These are phyloP conservation scores for Eptesicus fuscus DNA, from an alignment of 2,113 vertebrate genomes.

Conservation along the genomic window DNA sequence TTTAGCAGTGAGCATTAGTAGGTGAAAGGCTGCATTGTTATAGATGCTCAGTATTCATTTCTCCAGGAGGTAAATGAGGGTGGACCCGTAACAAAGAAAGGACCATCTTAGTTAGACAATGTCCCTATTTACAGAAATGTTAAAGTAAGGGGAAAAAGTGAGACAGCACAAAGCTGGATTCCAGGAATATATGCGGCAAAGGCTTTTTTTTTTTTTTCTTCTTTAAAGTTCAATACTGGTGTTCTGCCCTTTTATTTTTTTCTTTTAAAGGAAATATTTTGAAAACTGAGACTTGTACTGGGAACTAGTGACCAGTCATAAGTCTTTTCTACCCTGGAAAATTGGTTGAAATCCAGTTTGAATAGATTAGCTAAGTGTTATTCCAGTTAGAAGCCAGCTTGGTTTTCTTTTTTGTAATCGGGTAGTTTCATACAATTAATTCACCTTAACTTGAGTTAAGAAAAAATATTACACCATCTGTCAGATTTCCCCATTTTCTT, in stretches of 20 bases:
- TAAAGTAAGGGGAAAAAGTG: not conserved
- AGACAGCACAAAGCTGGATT: not conserved
- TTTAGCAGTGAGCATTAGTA: not conserved
- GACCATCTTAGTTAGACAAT: not conserved
- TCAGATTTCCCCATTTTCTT: slow-evolving; percentile 7
- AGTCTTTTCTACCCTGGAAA: slow-evolving; percentile 64
- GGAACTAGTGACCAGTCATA: slow-evolving; percentile 62
- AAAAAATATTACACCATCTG: not conserved
- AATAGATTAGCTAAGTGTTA: slow-evolving; percentile 70
- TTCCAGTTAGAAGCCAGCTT: slow-evolving; percentile 18
- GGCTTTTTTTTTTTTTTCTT: slow-evolving; percentile 30
- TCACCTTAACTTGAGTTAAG: slow-evolving; percentile 38
- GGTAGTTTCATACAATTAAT: slow-evolving; percentile 53
- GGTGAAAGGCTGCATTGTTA: not conserved
- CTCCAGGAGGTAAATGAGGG: not conserved
- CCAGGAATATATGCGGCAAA: slow-evolving; percentile 37
- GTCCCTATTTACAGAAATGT: slow-evolving; percentile 11
- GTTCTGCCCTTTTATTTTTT: slow-evolving; percentile 13
- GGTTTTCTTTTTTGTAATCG: slow-evolving; percentile 49
- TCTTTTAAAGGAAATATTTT: slow-evolving; percentile 68
- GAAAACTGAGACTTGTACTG: slow-evolving; percentile 63
- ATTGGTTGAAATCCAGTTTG: slow-evolving; percentile 65
- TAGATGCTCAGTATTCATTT: not conserved
- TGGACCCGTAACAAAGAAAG: not conserved
- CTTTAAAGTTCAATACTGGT: slow-evolving; percentile 52